A percentile compares a stretch with the other conserved stretches of the same genome.
These are phyloP conservation scores for Serrognathus titanus DNA, from an alignment of 2,888 invertebrate species.

Conservation along the genomic window DNA sequence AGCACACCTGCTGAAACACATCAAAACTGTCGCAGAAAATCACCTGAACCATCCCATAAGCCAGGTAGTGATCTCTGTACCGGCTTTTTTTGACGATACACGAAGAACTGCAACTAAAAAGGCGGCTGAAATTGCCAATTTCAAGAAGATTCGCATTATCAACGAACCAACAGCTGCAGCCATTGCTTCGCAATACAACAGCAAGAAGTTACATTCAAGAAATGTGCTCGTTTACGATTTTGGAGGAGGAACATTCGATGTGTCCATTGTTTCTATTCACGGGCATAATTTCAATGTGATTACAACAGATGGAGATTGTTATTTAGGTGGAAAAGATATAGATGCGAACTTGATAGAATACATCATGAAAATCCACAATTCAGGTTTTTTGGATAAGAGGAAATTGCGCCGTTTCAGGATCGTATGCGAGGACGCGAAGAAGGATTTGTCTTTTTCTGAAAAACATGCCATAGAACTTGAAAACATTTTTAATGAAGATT, in stretches of 20 bases:
- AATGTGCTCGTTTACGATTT: conserved; percentile 31
- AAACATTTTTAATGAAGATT: no score
- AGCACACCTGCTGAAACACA: conserved; percentile 21
- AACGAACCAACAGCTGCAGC: conserved; percentile 34
- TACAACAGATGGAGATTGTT: conserved; percentile 29
- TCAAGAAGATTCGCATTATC: conserved; percentile 24
- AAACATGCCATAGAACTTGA: no score
- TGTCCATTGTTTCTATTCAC: conserved; percentile 25
- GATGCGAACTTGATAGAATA: conserved; percentile 25
- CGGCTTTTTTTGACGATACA: conserved; percentile 31
- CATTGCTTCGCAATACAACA: conserved; percentile 22
- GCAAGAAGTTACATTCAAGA: conserved; percentile 14
- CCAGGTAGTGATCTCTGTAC: conserved; percentile 33
- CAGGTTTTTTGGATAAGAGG: conserved; percentile 18
- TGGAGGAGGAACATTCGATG: conserved; percentile 34
- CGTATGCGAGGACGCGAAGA: conserved; percentile 27
- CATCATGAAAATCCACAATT: conserved; percentile 17
- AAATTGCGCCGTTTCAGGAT: conserved; percentile 19
- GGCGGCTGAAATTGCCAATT: conserved; percentile 28
- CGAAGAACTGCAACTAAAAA: conserved; percentile 31
- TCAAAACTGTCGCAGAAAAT: conserved; percentile 22
- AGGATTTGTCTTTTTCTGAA: neutral
- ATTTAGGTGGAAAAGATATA: conserved; percentile 34
- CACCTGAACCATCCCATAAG: conserved; percentile 18
- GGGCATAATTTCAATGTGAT: conserved; percentile 21